Base-by-base conservation (phyloP, 2,797 vertebrate genomes). In the Spinus olivaceus region DNA sequence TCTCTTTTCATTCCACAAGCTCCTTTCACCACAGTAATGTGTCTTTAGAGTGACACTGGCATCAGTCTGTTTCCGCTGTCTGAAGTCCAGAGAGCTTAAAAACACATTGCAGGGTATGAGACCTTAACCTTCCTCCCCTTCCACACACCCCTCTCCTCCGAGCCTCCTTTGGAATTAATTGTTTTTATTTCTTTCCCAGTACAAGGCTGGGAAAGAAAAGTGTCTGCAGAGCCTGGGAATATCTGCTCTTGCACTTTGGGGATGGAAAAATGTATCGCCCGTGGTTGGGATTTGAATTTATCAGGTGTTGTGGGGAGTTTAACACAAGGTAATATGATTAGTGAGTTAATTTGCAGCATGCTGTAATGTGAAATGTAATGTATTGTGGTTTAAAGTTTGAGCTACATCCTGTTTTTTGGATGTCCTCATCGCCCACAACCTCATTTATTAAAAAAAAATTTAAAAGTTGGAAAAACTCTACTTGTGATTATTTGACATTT, bases 41-140 rank as follows among this genome's bases (percentile, higher is more conserved):
- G 96, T 97, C 97, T 98, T 97, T 96, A 95, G 95, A 97, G 92
- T 96, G 97, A 97, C 95, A 96, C 95, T 97, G 96, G 95, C 96
- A 95, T 97, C 95, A 86, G 94, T 95, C 97, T 96, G 96, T 96
- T 98, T 98, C 98, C 96, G 91, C 97, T 97, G 93, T 97, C 97
- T 97, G 91, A 97, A 97, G 97, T 94, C 97, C 96, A 91, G 92
- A 95, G 97, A 96, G 96, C 96, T 98, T 97, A 97, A 96, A 96
- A 97, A 96, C 93, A 96, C 95, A 97, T 97, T 97, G 97, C 89
- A 70, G 95, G 88, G 88, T 96, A 96, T 95, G 95, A 96, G 97
- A 97, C 92, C 95, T 93, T 96, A 96, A 72, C 95, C 93, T 79
- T 92, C 95, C 91, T 95, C 92, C 86, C 77, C n/a, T 97, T 96